Evolutionary conservation across 2,113 vertebrate species (phyloP).

Genomic region (Polypterus bichir): DNA sequence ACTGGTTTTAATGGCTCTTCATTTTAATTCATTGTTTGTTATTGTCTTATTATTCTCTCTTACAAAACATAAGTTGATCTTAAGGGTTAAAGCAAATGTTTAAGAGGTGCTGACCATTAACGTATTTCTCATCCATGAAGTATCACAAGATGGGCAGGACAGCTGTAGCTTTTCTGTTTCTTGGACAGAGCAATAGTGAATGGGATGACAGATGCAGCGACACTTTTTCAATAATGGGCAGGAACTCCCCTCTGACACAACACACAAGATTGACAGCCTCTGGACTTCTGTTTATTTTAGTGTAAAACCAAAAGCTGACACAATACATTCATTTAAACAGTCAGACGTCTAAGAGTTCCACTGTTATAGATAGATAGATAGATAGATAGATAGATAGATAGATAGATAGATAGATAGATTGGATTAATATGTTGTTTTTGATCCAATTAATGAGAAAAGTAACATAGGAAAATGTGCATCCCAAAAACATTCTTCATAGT

Average conservation of each 20-base stretch:
- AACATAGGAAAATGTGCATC: too few relatives aligned
- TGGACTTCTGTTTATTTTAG: conserved; percentile 43
- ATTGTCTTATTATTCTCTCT: too few relatives aligned
- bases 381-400: too few relatives aligned
- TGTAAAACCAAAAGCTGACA: conserved; percentile 48
- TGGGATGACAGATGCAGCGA: conserved; percentile 60
- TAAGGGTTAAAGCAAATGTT: too few relatives aligned
- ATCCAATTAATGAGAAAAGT: background rate
- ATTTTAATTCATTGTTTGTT: too few relatives aligned
- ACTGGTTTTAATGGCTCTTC: too few relatives aligned
- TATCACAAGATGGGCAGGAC: conserved; percentile 47
- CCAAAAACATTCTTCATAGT: too few relatives aligned
- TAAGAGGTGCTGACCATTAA: too few relatives aligned
- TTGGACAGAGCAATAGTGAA: conserved; percentile 43
- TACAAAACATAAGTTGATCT: too few relatives aligned
- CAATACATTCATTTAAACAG: too few relatives aligned
- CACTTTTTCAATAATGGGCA: conserved; percentile 42
- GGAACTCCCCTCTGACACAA: conserved; percentile 45
- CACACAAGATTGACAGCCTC: conserved; percentile 52
- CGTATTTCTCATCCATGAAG: conserved; percentile 25
- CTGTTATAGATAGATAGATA: too few relatives aligned
- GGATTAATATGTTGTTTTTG: background rate
- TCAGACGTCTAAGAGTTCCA: too few relatives aligned
- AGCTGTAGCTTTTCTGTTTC: conserved; percentile 52
- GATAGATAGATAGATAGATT: background rate